These are phyloP conservation scores for Spondyliosoma cantharus DNA, from an alignment of 2,797 vertebrate genomes.

Conservation along the genomic window DNA sequence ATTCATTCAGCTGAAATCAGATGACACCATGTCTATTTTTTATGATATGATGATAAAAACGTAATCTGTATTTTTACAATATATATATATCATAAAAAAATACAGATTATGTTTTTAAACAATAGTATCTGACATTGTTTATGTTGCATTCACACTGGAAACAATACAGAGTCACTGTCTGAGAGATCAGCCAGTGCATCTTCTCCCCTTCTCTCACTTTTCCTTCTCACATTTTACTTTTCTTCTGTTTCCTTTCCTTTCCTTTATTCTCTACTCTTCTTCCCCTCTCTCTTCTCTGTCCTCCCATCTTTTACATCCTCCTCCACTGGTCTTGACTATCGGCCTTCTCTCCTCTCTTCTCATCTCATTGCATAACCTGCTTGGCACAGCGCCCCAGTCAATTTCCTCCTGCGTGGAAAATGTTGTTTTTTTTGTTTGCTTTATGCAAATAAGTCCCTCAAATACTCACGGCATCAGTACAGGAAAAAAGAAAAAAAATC, in stretches of 20 bases:
- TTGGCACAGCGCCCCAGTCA: slow-evolving; percentile 74
- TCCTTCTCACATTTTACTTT: slow-evolving; percentile 8
- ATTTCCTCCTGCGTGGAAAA: slow-evolving; percentile 73
- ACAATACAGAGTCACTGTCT: slow-evolving; percentile 2
- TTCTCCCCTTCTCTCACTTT: slow-evolving; percentile 1
- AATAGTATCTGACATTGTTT: slow-evolving; percentile 9
- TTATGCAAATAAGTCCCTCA: slow-evolving; percentile 73
- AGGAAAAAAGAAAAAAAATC: slow-evolving; percentile 35
- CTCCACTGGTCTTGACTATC: slow-evolving; percentile 59
- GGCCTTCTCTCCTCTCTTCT: slow-evolving; percentile 59
- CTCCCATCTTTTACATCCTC: slow-evolving; percentile 45
- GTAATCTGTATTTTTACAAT: too few species aligned
- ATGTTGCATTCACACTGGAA: slow-evolving; percentile 18
- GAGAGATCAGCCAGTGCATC: slow-evolving; percentile 1
- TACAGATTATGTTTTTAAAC: not conserved
- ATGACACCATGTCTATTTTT: not conserved
- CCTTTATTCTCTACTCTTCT: not conserved
- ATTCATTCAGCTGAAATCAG: not conserved
- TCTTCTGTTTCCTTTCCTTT: slow-evolving; percentile 17
- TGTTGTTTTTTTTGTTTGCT: slow-evolving; percentile 70
- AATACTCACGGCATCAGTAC: slow-evolving; percentile 55
- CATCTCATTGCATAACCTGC: slow-evolving; percentile 77
- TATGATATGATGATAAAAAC: not conserved
- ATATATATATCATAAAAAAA: too few species aligned
- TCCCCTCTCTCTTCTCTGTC: slow-evolving; percentile 13